Base-by-base conservation (phyloP, 2,797 vertebrate genomes). In the Megaceryle alcyon region DNA sequence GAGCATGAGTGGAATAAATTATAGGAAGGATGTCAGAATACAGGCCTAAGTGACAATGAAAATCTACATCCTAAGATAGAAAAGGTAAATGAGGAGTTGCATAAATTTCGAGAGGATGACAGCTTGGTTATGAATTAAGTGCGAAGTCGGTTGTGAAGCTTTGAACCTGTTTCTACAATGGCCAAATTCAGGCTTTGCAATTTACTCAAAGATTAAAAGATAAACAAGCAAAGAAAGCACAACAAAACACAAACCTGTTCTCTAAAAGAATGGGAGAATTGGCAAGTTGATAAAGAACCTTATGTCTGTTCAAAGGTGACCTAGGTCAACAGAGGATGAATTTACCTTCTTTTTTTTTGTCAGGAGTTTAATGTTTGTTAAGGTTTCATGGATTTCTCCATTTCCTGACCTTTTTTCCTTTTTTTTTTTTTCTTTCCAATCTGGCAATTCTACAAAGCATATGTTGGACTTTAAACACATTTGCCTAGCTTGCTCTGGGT, bases 371-470 rank as follows among this genome's bases (percentile, higher is more conserved):
- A 88, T 88, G 64, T 94, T 94, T 90, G 73, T 84, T 91, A 90
- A 60, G 48, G 63, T 63, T 71, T 48, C 39, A 9, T 26, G 57
- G 53, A 49, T 83, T 81, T 93, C 92, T 76, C 61, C 37, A 15
- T 70, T 94, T 94, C 92, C 91, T 86, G 77, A 73, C 49, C 3
- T 1, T 6, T 51, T 44, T 28, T 41, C 5, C 43, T 48, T 28
- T 41, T 25, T 41, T 6, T 41, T 1, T 1, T 51, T 51, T 51
- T 51, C 8, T 5, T 5, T 3, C 13, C 39, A 84, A 1, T 33
- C 60, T 94, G 96, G 95, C 94, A 95, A 43, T 90, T 68, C 73
- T 84, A 86, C 94, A 96, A 95, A 96, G 92, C 66, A 18, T 18
- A 19, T 29, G n/a, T 21, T 79, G 85, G 83, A 77, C 91, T 92